phyloP scores from a whole-genome alignment of 2,888 invertebrate genomes.

The Acholoe squamosa region DNA sequence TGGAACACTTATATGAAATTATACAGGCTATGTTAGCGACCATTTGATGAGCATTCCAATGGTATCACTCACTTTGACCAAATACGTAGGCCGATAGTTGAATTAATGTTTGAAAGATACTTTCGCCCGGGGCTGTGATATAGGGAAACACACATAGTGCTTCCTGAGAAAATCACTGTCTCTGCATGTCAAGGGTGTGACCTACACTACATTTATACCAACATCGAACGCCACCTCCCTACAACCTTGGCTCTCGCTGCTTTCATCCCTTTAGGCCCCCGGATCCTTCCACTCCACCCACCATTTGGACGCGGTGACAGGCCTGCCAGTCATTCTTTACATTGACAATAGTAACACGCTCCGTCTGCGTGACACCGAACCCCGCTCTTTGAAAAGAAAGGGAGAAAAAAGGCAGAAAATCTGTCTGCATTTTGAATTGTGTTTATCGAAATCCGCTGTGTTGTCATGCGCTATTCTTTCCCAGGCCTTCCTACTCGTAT shows the following conservation, averaged over 20 bases:
- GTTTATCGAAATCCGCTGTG: constrained; percentile 13
- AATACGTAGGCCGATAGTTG: too few relatives aligned
- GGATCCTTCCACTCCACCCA: not conserved
- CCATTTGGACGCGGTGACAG: not conserved
- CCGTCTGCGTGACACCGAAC: not conserved
- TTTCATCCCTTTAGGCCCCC: not conserved
- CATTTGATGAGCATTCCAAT: too few relatives aligned
- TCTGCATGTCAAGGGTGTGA: too few relatives aligned
- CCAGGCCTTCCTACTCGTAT: constrained; percentile 3
- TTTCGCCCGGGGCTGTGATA: too few relatives aligned
- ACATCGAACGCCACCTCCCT: not conserved
- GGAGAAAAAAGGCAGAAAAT: not conserved
- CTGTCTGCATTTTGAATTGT: constrained; percentile 12
- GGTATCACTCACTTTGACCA: too few relatives aligned
- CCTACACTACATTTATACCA: not conserved
- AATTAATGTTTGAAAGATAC: too few relatives aligned
- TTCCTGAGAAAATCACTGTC: too few relatives aligned
- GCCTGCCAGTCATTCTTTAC: not conserved
- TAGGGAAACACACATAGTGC: too few relatives aligned
- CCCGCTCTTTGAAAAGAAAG: not conserved
- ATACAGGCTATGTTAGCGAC: too few relatives aligned
- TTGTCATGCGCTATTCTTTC: constrained; percentile 14
- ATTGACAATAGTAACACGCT: constrained; percentile 15
- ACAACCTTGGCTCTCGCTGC: not conserved
- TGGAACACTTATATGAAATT: too few relatives aligned